Percentiles rank a stretch among this genome's conserved stretches.
Evolutionary conservation across 2,113 vertebrate species (phyloP).

Genomic region (Melozone crissalis): DNA sequence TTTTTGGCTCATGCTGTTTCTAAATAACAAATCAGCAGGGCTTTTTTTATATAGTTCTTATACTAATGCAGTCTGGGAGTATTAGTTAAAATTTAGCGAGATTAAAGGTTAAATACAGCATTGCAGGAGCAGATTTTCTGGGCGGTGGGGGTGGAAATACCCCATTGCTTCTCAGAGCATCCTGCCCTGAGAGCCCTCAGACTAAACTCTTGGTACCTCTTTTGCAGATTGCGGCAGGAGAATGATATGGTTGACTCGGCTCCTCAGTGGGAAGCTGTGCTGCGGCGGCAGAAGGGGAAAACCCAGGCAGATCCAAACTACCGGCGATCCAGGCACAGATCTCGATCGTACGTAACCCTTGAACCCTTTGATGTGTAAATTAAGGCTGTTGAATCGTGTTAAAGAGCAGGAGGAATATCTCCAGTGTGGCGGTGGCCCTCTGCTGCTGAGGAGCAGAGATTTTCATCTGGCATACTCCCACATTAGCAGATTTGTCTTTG

Average conservation of each 20-base stretch:
- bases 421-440: neutral
- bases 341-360: slow-evolving; percentile 74
- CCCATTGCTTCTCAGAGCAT: neutral
- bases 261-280: slow-evolving; percentile 88
- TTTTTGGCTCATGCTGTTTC: neutral
- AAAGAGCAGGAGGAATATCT: neutral
- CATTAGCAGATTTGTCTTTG: neutral
- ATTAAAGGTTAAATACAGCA: neutral
- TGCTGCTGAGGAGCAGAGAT: neutral
- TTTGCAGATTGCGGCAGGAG: slow-evolving; percentile 82
- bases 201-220: neutral
- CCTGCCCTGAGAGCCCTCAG: neutral
- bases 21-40: neutral
- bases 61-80: neutral
- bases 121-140: neutral
- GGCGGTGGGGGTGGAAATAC: no score
- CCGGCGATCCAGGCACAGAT: slow-evolving; percentile 85
- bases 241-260: slow-evolving; percentile 87
- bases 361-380: neutral
- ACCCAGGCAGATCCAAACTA: slow-evolving; percentile 77
- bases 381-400: neutral
- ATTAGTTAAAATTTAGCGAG: neutral
- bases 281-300: slow-evolving; percentile 85
- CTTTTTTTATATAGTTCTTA: neutral
- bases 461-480: fast-evolving